Conservation (phyloP, 2,888 invertebrate species). For the Eupithecia vulgata region DNA sequence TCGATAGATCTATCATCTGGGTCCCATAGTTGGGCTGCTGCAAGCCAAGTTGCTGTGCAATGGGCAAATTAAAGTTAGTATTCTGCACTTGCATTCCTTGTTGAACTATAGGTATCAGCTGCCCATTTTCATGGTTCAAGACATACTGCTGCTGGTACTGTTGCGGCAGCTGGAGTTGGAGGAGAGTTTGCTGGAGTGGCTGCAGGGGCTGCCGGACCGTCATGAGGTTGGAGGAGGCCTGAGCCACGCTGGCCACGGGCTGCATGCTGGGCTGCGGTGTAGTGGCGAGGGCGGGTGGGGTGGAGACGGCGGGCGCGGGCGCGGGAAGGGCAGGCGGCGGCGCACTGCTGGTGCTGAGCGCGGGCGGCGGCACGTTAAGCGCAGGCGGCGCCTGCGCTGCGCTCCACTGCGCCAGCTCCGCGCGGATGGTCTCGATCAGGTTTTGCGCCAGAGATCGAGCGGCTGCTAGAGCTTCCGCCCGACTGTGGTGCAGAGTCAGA, state of each 20-base stretch:
- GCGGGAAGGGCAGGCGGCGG: slow-evolving; percentile 69
- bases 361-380: slow-evolving; percentile 70
- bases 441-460: slow-evolving; percentile 90
- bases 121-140: slow-evolving; percentile 77
- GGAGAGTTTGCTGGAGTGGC: slow-evolving; percentile 55
- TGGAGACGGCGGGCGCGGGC: slow-evolving; percentile 63
- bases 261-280: slow-evolving; percentile 64
- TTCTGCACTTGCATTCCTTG: slow-evolving; percentile 77
- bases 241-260: slow-evolving; percentile 74
- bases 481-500: slow-evolving; percentile 89
- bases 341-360: slow-evolving; percentile 67
- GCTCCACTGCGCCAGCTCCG: slow-evolving; percentile 77
- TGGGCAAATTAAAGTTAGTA: slow-evolving; percentile 72
- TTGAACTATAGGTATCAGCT: slow-evolving; percentile 79
- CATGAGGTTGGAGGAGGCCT: slow-evolving; percentile 74
- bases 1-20: slow-evolving; percentile 75
- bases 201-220: slow-evolving; percentile 70
- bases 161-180: slow-evolving; percentile 71
- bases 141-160: slow-evolving; percentile 77
- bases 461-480: slow-evolving; percentile 86
- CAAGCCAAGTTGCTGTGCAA: slow-evolving; percentile 67
- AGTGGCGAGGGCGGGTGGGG: slow-evolving; percentile 65
- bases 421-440: slow-evolving; percentile 90
- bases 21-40: slow-evolving; percentile 77
- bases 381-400: slow-evolving; percentile 73